These are phyloP conservation scores for Papilio xuthus DNA, from an alignment of 1,140 invertebrate genomes.

Conservation along the genomic window DNA sequence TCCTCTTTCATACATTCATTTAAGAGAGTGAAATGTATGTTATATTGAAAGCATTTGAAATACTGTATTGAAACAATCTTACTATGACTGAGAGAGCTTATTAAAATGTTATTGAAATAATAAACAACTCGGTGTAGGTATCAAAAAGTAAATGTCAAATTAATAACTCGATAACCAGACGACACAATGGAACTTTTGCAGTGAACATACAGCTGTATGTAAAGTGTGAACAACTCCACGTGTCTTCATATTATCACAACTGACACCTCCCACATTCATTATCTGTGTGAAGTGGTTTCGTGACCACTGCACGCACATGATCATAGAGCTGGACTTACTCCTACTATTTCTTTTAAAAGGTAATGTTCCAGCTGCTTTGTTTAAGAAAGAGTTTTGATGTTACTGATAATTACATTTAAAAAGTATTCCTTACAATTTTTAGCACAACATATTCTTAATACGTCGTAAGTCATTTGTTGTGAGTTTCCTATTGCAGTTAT, in stretches of 20 bases:
- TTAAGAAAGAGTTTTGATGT: not conserved
- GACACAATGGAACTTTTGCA: not conserved
- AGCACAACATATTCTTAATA: no score
- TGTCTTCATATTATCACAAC: not conserved
- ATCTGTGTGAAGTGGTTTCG: not conserved
- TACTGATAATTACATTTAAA: not conserved
- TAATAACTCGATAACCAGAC: not conserved
- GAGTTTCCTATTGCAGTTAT: no score
- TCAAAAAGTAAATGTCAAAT: not conserved
- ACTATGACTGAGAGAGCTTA: not conserved
- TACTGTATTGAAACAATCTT: not conserved
- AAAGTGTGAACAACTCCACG: not conserved
- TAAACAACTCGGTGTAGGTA: no score
- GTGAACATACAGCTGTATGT: not conserved
- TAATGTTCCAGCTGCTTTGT: not conserved
- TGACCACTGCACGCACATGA: not conserved
- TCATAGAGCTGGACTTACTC: not conserved
- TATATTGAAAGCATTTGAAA: not conserved
- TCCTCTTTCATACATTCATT: not conserved
- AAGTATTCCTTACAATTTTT: not conserved
- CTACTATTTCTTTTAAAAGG: not conserved
- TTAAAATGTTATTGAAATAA: not conserved
- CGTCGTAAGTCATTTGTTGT: no score
- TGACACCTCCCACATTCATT: not conserved
- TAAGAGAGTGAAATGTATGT: not conserved